These are phyloP conservation scores for Lasioglossum leucozonium DNA, from an alignment of 2,888 invertebrate genomes.

Conservation along the genomic window DNA sequence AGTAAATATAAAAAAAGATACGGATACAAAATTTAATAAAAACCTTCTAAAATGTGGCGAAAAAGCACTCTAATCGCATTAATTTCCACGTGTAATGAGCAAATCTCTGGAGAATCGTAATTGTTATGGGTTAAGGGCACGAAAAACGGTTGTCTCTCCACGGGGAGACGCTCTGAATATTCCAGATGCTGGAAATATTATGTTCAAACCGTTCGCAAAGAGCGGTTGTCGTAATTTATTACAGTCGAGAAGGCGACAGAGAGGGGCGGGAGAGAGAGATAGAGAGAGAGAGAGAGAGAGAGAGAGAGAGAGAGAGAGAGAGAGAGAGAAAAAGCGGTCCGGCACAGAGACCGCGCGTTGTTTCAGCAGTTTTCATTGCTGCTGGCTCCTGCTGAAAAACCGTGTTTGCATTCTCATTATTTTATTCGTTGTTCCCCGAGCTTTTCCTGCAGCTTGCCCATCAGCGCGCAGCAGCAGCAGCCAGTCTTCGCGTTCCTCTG, in stretches of 20 bases:
- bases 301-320: neutral
- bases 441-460: constrained; percentile 3
- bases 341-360: constrained; percentile 13
- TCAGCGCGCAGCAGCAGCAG: neutral
- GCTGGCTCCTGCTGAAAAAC: constrained; percentile 34
- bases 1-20: too few relatives aligned
- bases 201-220: constrained; percentile 4
- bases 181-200: neutral
- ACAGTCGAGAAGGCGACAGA: neutral
- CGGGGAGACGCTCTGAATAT: neutral
- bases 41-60: too few relatives aligned
- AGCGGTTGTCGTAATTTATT: constrained; percentile 30
- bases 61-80: neutral
- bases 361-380: constrained; percentile 32
- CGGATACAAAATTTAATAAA: too few relatives aligned
- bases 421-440: constrained; percentile 2
- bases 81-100: neutral
- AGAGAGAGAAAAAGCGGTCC: neutral
- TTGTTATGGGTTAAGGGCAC: neutral
- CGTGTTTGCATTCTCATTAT: constrained; percentile 47
- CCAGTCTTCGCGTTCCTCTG: constrained; percentile 12
- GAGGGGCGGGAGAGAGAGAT: neutral
- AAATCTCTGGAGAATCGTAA: neutral
- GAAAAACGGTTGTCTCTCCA: neutral
- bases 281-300: neutral